Evolutionary conservation across 1,140 invertebrate genomes (phyloP).

Genomic region (Anthonomus grandis): DNA sequence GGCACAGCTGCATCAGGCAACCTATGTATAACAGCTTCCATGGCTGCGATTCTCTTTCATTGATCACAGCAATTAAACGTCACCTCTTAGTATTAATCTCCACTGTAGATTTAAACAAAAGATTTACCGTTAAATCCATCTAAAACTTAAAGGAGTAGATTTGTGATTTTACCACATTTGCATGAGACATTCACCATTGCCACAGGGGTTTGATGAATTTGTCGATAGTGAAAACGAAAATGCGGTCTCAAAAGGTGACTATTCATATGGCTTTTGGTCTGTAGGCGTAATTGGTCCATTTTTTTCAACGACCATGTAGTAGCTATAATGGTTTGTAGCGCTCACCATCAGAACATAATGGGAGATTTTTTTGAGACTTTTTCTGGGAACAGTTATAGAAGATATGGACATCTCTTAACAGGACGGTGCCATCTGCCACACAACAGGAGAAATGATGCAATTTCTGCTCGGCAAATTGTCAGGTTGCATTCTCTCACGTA

Average conservation of each 20-base stretch:
- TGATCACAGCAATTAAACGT: too few relatives aligned
- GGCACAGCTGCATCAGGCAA: too few relatives aligned
- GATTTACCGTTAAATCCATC: too few relatives aligned
- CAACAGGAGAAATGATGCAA: neutral
- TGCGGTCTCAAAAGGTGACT: neutral
- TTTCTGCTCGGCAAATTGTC: neutral
- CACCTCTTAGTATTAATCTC: too few relatives aligned
- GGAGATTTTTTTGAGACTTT: too few relatives aligned
- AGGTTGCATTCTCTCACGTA: neutral
- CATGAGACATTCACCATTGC: too few relatives aligned
- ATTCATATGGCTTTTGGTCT: neutral
- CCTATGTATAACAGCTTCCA: too few relatives aligned
- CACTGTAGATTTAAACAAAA: too few relatives aligned
- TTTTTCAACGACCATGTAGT: neutral
- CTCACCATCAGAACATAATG: neutral
- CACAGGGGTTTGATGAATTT: too few relatives aligned
- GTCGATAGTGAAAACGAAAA: neutral
- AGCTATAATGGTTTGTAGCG: neutral
- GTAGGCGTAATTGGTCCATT: neutral
- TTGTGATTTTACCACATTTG: too few relatives aligned
- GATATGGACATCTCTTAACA: neutral
- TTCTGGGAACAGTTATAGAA: neutral
- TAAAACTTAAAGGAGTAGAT: too few relatives aligned
- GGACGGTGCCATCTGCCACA: conserved; percentile 1
- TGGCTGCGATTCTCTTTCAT: too few relatives aligned